phyloP scores from a whole-genome alignment of 2,888 invertebrate genomes.

The Scaeva pyrastri region DNA sequence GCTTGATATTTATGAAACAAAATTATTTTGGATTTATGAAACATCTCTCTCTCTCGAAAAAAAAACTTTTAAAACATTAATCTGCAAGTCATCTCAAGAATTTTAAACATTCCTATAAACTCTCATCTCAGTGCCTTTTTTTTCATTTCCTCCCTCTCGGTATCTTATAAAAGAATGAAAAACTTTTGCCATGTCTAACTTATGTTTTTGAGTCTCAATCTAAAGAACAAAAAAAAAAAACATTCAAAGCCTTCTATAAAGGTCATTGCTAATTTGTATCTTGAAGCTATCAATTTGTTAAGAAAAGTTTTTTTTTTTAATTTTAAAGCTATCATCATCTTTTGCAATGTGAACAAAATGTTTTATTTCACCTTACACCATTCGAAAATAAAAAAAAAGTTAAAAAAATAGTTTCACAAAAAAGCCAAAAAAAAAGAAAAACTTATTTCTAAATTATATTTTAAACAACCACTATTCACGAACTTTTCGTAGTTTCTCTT shows the following conservation, averaged over 20 bases:
- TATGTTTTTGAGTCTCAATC: background rate
- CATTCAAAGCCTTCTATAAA: background rate
- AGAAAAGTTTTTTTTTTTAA: constrained; percentile 2
- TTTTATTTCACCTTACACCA: constrained; percentile 6
- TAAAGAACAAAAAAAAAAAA: background rate
- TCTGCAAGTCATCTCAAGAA: background rate
- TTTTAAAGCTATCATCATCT: background rate
- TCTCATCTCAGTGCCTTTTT: no score
- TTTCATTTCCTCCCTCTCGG: background rate
- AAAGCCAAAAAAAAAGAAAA: background rate
- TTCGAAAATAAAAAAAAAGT: background rate
- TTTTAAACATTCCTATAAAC: background rate
- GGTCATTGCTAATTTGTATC: constrained; percentile 24
- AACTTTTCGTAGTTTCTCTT: background rate
- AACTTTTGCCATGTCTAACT: background rate
- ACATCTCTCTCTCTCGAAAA: background rate
- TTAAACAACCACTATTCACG: constrained; percentile 2
- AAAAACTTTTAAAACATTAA: background rate
- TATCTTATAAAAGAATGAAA: background rate
- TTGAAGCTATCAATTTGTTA: constrained; percentile 4
- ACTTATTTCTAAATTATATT: constrained; percentile 12
- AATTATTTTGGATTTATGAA: background rate
- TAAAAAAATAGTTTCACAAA: background rate
- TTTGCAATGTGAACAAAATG: background rate
- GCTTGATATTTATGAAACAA: no score